Conservation (phyloP, 2,888 invertebrate species). For the Saturnia pavonia region DNA sequence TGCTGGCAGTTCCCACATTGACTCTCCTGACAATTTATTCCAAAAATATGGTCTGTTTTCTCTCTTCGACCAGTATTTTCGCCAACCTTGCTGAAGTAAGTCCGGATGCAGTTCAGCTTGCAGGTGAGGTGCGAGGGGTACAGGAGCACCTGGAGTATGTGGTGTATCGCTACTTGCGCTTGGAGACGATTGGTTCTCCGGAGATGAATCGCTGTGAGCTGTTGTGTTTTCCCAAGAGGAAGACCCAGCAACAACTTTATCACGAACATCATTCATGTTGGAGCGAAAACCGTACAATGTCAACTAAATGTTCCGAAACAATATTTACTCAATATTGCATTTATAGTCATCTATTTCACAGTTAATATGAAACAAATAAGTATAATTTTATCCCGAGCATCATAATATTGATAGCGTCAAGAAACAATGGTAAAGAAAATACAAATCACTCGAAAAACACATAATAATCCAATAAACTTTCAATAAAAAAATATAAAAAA, state of each 20-base stretch:
- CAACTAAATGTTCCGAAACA: constrained; percentile 18
- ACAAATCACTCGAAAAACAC: constrained; percentile 45
- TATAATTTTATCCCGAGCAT: constrained; percentile 56
- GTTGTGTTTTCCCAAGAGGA: constrained; percentile 73
- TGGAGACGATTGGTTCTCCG: constrained; percentile 72
- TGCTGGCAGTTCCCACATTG: constrained; percentile 98
- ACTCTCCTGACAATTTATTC: constrained; percentile 97
- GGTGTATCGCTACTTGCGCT: constrained; percentile 74
- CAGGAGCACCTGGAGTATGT: constrained; percentile 83
- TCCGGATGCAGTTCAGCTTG: constrained; percentile 76
- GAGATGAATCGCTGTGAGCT: constrained; percentile 69
- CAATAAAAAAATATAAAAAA: constrained; percentile 34
- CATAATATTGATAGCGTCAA: constrained; percentile 69
- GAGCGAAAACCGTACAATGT: constrained; percentile 34
- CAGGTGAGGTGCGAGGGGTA: constrained; percentile 70
- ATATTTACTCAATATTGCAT: not conserved
- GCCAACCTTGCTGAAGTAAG: constrained; percentile 93
- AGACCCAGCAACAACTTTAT: constrained; percentile 76
- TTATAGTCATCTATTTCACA: constrained; percentile 7
- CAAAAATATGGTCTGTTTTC: constrained; percentile 98
- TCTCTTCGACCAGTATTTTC: constrained; percentile 97
- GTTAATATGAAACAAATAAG: constrained; percentile 62
- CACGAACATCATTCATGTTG: constrained; percentile 79
- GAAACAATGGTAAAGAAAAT: constrained; percentile 38
- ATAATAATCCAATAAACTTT: constrained; percentile 35